Evolutionary conservation across 2,797 vertebrate genomes (phyloP), one percentile per base, ranked within the genome.

Genomic region (Rhyacichthys aspro): DNA sequence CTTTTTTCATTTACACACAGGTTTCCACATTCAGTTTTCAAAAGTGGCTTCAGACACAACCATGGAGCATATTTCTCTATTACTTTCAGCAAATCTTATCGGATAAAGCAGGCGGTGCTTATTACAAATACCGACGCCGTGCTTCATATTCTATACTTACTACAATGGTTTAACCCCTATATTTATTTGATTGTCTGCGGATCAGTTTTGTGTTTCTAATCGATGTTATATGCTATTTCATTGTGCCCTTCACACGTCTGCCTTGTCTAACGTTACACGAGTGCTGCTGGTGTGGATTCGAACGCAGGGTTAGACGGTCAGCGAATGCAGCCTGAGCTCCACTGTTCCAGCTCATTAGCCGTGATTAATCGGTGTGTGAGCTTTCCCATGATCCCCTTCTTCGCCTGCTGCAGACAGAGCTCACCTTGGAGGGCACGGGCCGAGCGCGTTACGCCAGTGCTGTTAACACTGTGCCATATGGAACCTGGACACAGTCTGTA

Each of bases 281-380:
- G 55, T 60, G 44, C 23, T 28, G 23, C 23, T 39, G 8, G 33
- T 62, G 63, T 39, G 44, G 46, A 74, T 50, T 67, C 57, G 61
- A 62, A 58, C 45, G 65, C 16, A 66, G 84, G 87, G 81, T 86
- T 89, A 84, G 85, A 82, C 62, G 76, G 86, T 86, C 86, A 82
- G 78, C 85, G 82, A 89, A 82, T 84, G 88, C 90, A 84, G 86
- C 74, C 82, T 68, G 66, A 81, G 85, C 89, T 88, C 80, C 90
- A 90, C 74, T 0, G 90, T 91, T 91, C 91, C 89, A 91, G 91
- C 88, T 94, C 92, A 92, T 89, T 94, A 92, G 89, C 76, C 78
- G 86, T 93, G 90, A 94, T 94, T 94, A 94, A 94, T 90, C 84
- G 89, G 75, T 86, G 39, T 84, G 85, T 79, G 82, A 86, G 90